phyloP scores from a whole-genome alignment of 2,113 vertebrate genomes.

The Pavo muticus region DNA sequence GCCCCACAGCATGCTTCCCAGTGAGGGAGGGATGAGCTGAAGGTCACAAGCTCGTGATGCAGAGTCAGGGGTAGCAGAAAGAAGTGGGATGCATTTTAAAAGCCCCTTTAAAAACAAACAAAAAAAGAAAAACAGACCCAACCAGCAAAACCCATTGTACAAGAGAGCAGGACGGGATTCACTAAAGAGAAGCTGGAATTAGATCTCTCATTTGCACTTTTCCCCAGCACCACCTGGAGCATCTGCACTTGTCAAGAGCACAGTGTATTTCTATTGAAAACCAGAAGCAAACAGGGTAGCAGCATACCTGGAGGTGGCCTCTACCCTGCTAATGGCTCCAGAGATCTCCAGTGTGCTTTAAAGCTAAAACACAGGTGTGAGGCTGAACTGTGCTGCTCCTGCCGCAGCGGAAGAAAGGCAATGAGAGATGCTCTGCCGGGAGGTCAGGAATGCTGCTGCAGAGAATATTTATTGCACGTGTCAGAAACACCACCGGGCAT shows the following conservation, averaged over 20 bases:
- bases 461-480: background rate
- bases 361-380: background rate
- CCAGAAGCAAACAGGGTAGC: background rate
- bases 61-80: background rate
- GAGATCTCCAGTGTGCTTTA: background rate
- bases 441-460: background rate
- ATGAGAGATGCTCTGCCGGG: background rate
- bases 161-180: background rate
- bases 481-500: background rate
- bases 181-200: background rate
- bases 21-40: background rate
- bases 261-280: accelerated
- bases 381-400: background rate
- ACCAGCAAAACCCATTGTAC: background rate
- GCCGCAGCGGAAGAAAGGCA: background rate
- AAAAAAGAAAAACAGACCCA: background rate
- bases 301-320: constrained; percentile 10
- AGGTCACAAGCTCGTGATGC: background rate
- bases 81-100: background rate
- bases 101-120: background rate
- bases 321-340: background rate
- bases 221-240: constrained; percentile 40
- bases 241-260: constrained; percentile 42
- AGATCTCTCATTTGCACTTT: constrained; percentile 47
- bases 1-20: background rate